These are phyloP conservation scores for Anguilla marmorata DNA, from an alignment of 2,797 vertebrate species.

Conservation along the genomic window DNA sequence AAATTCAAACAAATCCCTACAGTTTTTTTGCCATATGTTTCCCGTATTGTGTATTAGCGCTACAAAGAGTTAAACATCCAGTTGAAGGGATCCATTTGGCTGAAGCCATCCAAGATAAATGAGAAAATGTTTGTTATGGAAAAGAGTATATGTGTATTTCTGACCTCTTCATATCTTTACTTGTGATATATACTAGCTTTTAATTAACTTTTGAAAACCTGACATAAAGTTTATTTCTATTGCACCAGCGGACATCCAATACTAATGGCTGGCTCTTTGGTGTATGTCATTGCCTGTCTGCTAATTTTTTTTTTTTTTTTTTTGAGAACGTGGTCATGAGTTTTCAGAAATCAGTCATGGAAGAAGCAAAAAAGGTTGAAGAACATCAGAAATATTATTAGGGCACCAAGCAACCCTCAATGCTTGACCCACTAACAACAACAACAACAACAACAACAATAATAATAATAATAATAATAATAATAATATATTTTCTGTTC, in stretches of 20 bases:
- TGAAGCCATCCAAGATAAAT: not conserved
- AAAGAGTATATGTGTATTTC: not conserved
- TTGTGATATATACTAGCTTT: not conserved
- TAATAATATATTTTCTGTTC: conserved; percentile 29
- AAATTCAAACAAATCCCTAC: not conserved
- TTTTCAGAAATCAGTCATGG: not conserved
- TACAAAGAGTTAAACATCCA: not conserved
- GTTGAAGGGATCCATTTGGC: not conserved
- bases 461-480: not conserved
- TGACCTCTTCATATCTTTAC: not conserved
- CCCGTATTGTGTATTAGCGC: not conserved
- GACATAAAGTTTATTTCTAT: too few species aligned
- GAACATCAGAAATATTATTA: not conserved
- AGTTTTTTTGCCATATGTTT: not conserved
- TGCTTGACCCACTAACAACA: too few species aligned
- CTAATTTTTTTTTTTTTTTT: not conserved
- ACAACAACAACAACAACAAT: not conserved
- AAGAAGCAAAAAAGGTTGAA: not conserved
- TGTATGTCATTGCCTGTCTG: not conserved
- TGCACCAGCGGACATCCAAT: not conserved
- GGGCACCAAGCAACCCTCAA: too few species aligned
- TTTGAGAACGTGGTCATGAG: not conserved
- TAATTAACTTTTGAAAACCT: not conserved
- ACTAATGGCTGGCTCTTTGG: not conserved
- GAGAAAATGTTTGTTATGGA: not conserved